Evolutionary conservation across 30 jellyfish, hydroid and myxozoan species (phyloP).

Genomic region (Aurelia sp.): DNA sequence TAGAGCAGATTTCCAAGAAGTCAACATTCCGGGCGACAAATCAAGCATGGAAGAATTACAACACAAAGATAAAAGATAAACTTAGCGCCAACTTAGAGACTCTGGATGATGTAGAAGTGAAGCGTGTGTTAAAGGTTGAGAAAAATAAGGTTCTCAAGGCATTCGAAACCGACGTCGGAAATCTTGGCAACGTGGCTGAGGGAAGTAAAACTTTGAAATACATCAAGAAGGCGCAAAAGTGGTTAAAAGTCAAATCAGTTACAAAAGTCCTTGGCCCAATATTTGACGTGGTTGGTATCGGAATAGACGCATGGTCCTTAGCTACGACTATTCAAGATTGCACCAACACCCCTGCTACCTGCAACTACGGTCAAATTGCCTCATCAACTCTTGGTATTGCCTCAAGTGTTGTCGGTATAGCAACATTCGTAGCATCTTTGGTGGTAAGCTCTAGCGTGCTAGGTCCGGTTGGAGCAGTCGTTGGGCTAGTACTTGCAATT

Average conservation of each 20-base stretch:
- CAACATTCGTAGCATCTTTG: slow-evolving; percentile 23
- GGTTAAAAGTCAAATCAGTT: slow-evolving; percentile 26
- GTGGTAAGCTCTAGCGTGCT: not conserved
- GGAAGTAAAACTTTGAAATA: not conserved
- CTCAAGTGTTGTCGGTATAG: slow-evolving; percentile 29
- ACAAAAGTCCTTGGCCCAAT: slow-evolving; percentile 39
- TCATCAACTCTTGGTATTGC: slow-evolving; percentile 44
- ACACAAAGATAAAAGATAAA: not conserved
- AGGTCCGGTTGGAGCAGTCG: slow-evolving; percentile 33
- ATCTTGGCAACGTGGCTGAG: not conserved
- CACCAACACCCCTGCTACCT: slow-evolving; percentile 14
- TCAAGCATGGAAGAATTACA: slow-evolving; percentile 24
- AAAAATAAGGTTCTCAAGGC: slow-evolving; percentile 3
- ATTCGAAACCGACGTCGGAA: slow-evolving; percentile 24
- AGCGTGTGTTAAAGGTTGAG: not conserved
- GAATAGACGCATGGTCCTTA: slow-evolving; percentile 35
- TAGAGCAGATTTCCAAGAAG: slow-evolving; percentile 15
- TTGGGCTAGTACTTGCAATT: slow-evolving; percentile 32
- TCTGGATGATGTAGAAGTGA: slow-evolving; percentile 15
- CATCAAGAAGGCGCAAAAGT: slow-evolving; percentile 29
- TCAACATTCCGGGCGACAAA: slow-evolving; percentile 22
- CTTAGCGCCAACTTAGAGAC: not conserved
- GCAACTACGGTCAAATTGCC: slow-evolving; percentile 37
- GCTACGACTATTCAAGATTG: slow-evolving; percentile 20
- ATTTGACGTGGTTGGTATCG: slow-evolving; percentile 26